Base-by-base conservation (phyloP, 2,113 vertebrate species). In the Capra hircus region DNA sequence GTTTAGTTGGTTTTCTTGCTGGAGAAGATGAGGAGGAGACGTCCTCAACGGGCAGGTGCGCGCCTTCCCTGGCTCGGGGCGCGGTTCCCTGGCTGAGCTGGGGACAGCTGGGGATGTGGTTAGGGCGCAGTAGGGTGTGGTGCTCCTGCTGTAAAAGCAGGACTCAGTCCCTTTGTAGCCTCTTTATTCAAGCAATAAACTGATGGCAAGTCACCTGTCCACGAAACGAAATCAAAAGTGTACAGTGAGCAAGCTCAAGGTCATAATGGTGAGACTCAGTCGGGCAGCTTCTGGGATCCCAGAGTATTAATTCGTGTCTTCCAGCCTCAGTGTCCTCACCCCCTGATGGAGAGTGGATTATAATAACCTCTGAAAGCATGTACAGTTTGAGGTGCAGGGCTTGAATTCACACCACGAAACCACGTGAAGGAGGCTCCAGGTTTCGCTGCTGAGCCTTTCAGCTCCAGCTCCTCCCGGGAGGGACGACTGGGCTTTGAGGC, bases 11-110 rank as follows among this genome's bases (percentile, higher is more conserved):
- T 30, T 71, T 52, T n/a, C 57, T 53, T 67, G 11, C 64, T 64
- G 50, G 59, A 74, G 78, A 81, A 64, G 87, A 11, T 3, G 28
- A 30, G 30, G 40, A 40, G 25, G 3, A 53, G 64, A 60, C 14
- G 50, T 59, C 52, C 10, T 14, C 16, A 3, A 5, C 0, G 2
- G 43, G 43, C 8, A 8, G 17, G 5, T 3, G 16, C 19, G 23
- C 30, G 6, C 14, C 0, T 74, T 12, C 23, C 21, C 60, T 13
- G 15, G 19, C 27, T 86, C 11, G 2, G n/a, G 67, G 15, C 12
- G 28, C 28, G 28, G 36, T 27, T 43, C 36, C 13, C 64, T 67
- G 21, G 33, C 53, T 43, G 45, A 45, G 28, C 57, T 40, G 57
- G n/a, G 14, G 21, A 15, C 40, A 45, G 33, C 28, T 30, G 52